Evolutionary conservation across 2,888 invertebrate genomes (phyloP), one percentile per base, ranked within the genome.

Genomic region (Trachelus tabidus): DNA sequence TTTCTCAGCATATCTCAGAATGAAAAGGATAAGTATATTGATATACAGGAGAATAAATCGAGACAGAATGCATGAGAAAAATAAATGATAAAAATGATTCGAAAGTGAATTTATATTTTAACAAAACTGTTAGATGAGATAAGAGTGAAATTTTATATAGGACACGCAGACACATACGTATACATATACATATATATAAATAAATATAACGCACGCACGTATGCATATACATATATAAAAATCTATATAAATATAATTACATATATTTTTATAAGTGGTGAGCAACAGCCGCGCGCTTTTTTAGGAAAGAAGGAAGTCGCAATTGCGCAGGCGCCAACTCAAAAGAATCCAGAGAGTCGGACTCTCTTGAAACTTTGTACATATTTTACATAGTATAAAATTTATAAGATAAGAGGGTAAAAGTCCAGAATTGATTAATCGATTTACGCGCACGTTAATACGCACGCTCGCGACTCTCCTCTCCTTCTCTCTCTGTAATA

Each of bases 111-210:
- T 80, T 85, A 80, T 84, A 84, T 76, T 12, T 37, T 12, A 81
- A 82, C 79, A 79, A 76, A 6, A 30, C 81, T 83, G 79, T 83
- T 84, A 81, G 82, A 79, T 80, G 77, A 82, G 74, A 83, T 82
- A 79, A 81, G 79, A 83, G 79, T 81, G 78, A 85, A 86, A 82
- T 86, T 86, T 86, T 86, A 86, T 86, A 85, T 79, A 84, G 2
- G 9, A 23, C 23, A 9, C 56, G 56, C 56, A 15, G 56, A 40
- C 37, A 40, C 40, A 40, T 40, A 40, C 23, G 23, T 23, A 23
- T 23, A 15, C 1, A 40, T 40, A 9, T n/a, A n/a, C n/a, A 35
- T 33, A 34, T n/a, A 34, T 34, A 34, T 12, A 33, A 11, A 73
- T 73, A 73, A 12, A 34, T 73, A 74, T 33, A 37, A 37, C 12